Percentiles rank a stretch among this genome's conserved stretches.
These are phyloP conservation scores for Campylomormyrus numenius DNA, from an alignment of 2,113 vertebrate species.

Conservation along the genomic window DNA sequence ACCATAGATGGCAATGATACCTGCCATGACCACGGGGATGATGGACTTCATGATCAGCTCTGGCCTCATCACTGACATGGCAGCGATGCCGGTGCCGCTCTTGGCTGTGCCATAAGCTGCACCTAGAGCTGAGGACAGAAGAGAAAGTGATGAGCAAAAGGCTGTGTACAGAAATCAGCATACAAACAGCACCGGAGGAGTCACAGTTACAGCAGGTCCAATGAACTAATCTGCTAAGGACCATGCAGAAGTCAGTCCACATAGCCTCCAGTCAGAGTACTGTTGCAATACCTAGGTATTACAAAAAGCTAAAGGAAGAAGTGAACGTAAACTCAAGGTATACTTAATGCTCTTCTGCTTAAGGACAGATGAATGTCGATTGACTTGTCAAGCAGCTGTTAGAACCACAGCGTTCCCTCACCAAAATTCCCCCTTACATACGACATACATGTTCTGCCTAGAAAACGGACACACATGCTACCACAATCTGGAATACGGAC, in stretches of 20 bases:
- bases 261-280: background rate
- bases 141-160: background rate
- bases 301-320: background rate
- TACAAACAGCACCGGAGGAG: background rate
- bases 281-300: background rate
- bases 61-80: constrained; percentile 98
- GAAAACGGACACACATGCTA: background rate
- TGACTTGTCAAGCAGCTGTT: background rate
- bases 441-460: background rate
- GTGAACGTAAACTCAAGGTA: background rate
- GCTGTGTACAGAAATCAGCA: background rate
- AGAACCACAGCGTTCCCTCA: background rate
- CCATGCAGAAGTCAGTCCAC: background rate
- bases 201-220: background rate
- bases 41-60: constrained; percentile 99
- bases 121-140: constrained; percentile 71
- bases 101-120: constrained; percentile 97
- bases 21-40: constrained; percentile 98
- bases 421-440: background rate
- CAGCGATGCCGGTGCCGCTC: constrained; percentile 94
- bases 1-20: constrained; percentile 97
- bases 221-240: background rate
- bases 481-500: background rate
- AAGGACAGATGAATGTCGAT: background rate
- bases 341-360: background rate